These are phyloP conservation scores for Falcaria lacertinaria DNA, from an alignment of 2,888 invertebrate species.

Conservation along the genomic window DNA sequence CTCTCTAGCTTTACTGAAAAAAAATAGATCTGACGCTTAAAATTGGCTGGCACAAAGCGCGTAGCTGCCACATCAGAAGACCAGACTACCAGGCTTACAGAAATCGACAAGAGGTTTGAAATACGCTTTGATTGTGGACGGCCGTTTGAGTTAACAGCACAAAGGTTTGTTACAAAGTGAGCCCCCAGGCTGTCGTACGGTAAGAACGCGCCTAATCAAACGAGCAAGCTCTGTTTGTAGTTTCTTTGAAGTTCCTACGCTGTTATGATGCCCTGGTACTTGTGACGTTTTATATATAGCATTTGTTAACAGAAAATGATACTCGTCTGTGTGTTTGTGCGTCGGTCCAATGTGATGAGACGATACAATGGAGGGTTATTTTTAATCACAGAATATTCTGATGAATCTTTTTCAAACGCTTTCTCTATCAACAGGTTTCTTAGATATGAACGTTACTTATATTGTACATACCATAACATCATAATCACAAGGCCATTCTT, in stretches of 20 bases:
- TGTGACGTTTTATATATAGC: slow-evolving; percentile 30
- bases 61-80: slow-evolving; percentile 22
- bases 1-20: no score
- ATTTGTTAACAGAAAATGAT: slow-evolving; percentile 11
- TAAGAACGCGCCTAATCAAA: slow-evolving; percentile 74
- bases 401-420: no score
- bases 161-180: slow-evolving; percentile 66
- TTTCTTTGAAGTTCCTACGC: slow-evolving; percentile 66
- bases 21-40: slow-evolving; percentile 12
- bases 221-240: slow-evolving; percentile 68
- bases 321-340: slow-evolving; percentile 10
- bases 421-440: no score
- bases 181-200: slow-evolving; percentile 56
- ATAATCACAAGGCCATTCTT: no score
- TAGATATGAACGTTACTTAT: no score
- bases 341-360: not conserved
- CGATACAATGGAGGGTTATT: no score
- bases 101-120: slow-evolving; percentile 56
- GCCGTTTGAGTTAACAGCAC: slow-evolving; percentile 34
- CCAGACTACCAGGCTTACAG: slow-evolving; percentile 37
- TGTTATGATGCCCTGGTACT: slow-evolving; percentile 61
- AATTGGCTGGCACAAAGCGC: slow-evolving; percentile 4
- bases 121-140: slow-evolving; percentile 42
- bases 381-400: no score
- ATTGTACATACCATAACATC: no score